Evolutionary conservation across 2,888 invertebrate species (phyloP), one percentile per base, ranked within the genome.

Genomic region (Stomorhina lunata): DNA sequence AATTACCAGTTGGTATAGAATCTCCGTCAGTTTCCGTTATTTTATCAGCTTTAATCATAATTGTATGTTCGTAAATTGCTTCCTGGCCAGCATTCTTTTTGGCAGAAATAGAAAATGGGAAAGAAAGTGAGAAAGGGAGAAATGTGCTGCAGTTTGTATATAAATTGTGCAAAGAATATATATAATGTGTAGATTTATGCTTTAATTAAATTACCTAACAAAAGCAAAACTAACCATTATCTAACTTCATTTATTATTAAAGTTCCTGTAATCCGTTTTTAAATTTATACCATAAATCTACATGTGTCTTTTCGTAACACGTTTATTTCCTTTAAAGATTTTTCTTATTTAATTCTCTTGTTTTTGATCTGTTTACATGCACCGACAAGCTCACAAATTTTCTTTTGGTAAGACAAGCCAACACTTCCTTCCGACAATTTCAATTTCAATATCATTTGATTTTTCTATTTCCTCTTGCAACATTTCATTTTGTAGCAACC

Each of bases 1-100:
- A 93, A 72, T 86, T 91, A 91, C 97, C 96, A 53, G 95, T 95
- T 0, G 96, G 95, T 84, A 96, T 93, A 3, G 94, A 93, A 7
- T 94, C 93, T 0, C 93, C 92, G 89, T 96, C 95, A 0, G 94
- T 93, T 1, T 93, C 94, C 0, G 96, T 95, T 86, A 94, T 96
- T 81, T 93, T 93, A 89, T 96, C 95, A 2, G 96, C 96, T 88
- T 95, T 95, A 37, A 98, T 93, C 17, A 93, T 92, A 45, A 96
- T 91, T 27, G 92, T 91, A 89, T 96, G 96, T 27, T 95, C 94
- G 86, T 94, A 93, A 81, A 96, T 89, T 76, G 93, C 93, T 7
- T 92, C 91, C 1, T 93, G 90, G 1, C 95, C 96, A 12, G 93
- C 87, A 48, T 92, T 92, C 95, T 95, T n/a, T n/a, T n/a, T n/a